Percentiles rank a stretch among this genome's conserved stretches.
Conservation (phyloP, 2,888 invertebrate genomes). For the Polia nebulosa region DNA sequence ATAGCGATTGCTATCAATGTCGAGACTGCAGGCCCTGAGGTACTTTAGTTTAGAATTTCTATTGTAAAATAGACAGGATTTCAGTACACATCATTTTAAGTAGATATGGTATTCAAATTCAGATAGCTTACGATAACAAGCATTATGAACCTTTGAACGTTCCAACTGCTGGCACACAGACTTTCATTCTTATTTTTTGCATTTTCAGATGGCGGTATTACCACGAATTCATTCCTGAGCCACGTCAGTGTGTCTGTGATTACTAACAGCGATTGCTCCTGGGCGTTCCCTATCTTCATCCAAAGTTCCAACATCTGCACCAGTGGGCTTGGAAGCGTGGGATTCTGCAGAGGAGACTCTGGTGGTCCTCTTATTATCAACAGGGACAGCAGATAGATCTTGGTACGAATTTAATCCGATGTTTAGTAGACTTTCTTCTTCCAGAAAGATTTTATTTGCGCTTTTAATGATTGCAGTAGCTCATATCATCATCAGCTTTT, state of each 20-base stretch:
- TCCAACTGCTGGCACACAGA: too few species aligned
- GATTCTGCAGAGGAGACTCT: slow-evolving; percentile 79
- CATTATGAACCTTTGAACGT: too few species aligned
- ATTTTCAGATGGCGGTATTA: slow-evolving; percentile 65
- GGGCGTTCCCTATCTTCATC: slow-evolving; percentile 69
- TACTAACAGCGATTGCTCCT: slow-evolving; percentile 70
- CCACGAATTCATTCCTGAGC: slow-evolving; percentile 62
- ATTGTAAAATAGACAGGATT: neutral
- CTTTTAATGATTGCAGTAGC: too few species aligned
- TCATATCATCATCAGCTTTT: too few species aligned
- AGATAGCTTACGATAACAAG: too few species aligned
- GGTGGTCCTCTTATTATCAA: slow-evolving; percentile 78
- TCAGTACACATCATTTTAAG: neutral
- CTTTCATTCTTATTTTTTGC: neutral
- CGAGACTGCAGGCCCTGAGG: neutral
- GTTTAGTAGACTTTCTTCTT: neutral
- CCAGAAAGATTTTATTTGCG: neutral
- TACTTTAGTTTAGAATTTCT: neutral
- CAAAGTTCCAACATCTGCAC: slow-evolving; percentile 76
- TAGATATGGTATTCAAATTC: too few species aligned
- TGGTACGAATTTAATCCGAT: slow-evolving; percentile 71
- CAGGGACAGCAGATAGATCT: slow-evolving; percentile 59
- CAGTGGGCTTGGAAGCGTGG: slow-evolving; percentile 69
- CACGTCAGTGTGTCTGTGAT: slow-evolving; percentile 73
- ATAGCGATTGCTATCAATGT: too few species aligned